Evolutionary conservation across 2,888 invertebrate species (phyloP), one percentile per base, ranked within the genome.

Genomic region (Cataglyphis altisquamis): DNA sequence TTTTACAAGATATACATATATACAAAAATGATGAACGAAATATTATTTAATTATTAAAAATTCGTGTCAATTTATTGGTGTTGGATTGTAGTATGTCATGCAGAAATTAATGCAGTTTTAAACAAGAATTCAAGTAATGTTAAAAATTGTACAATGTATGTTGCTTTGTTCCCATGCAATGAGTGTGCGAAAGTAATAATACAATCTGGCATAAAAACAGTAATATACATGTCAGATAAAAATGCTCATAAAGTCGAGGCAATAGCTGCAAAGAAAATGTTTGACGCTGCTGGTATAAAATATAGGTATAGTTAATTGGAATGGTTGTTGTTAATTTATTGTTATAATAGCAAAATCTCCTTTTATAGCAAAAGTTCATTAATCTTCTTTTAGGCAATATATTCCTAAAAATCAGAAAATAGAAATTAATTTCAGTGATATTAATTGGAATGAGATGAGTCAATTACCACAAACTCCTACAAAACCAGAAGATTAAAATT

Each of bases 141-240:
- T 0, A 96, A 96, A 89, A 96, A 97, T 87, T 98, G 98, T 92
- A 96, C 96, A 0, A 96, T 99, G 0, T 99, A 98, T 93, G 98
- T 98, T 0, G 97, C 97, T 0, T 95, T 99, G 25, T 99, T 99
- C 94, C 99, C 99, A 0, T 99, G 99, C 94, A 99, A 99, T 93
- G 99, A 99, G 95, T 99, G 99, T 95, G 98, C 99, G 0, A 99
- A 99, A 95, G 95, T 99, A 48, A 98, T 99, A 48, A 98, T 99
- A 90, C 99, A 99, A 93, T 97, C 98, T 0, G 98, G 99, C 0
- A 98, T 99, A 48, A 96, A 95, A 72, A 96, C 97, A 92, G 96
- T 98, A 2, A 94, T 97, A 15, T 99, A 97, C 93, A 95, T 98
- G 92, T 98, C 97, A 0, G 98, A 99, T 94, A 98, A 98, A 93